Base-by-base conservation (phyloP, 2,888 invertebrate species). In the Caenorhabditis sinica region DNA sequence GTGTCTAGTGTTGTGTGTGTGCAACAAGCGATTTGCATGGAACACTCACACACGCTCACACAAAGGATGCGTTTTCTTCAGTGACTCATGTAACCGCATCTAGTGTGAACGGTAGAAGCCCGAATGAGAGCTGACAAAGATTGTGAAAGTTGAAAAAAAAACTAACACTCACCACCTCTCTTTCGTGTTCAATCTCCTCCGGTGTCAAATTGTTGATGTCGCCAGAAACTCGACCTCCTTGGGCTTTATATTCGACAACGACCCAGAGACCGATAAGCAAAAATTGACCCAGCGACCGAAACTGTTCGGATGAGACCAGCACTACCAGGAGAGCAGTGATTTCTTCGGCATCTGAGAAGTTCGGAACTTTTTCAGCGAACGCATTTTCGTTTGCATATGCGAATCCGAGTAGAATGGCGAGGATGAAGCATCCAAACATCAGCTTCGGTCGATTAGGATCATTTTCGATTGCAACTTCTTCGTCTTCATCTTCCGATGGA, bases 231-330 rank as follows among this genome's bases (percentile, higher is more conserved):
- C 20, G n/a, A 2, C 49, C 69, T 45, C 77, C 77, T 33, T 61
- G 30, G 2, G 11, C n/a, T 61, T 61, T 56, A 30, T 61, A 40
- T 17, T 61, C 60, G 8, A 28, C 28, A 0, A 77, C 0, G 1
- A 60, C 13, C 58, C 51, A 60, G 15, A 77, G 36, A 9, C 77
- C 61, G 11, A 51, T 20, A 23, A 77, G 60, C 8, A 77, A 77
- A 40, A 69, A 77, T 36, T 40, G 33, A 17, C 69, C 49, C 0
- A 77, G 36, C 2, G 11, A 28, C 1, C 61, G 49, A 15, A 69
- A 77, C 17, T 28, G 40, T 13, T 49, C 5, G 11, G 79, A 72
- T 2, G 51, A 36, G 15, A 56, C 13, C 13, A 79, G n/a, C 28
- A 20, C 53, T 9, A 17, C 8, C 0, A 79, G 25, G 9, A 28